These are phyloP conservation scores for Dicyrtoma fusca DNA, from an alignment of 2,888 invertebrate species.

Conservation along the genomic window DNA sequence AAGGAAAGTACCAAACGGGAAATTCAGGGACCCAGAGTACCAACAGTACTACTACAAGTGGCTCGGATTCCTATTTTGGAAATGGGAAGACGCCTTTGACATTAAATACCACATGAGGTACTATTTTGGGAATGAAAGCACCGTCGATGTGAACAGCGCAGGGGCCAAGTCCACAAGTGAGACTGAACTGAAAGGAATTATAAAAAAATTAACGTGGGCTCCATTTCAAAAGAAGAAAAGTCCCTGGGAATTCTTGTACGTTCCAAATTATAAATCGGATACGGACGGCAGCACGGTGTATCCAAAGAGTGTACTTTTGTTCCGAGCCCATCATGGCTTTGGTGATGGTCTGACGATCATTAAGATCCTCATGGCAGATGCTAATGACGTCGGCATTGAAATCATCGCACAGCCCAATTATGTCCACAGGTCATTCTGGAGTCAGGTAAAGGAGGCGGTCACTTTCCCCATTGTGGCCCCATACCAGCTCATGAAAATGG, in stretches of 20 bases:
- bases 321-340: constrained; percentile 52
- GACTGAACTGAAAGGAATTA: constrained; percentile 29
- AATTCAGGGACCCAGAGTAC: constrained; percentile 39
- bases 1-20: background rate
- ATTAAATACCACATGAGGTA: constrained; percentile 38
- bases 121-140: constrained; percentile 29
- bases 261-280: constrained; percentile 40
- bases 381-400: no score
- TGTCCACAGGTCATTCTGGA: no score
- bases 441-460: no score
- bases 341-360: no score
- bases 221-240: constrained; percentile 36
- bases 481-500: constrained; percentile 41
- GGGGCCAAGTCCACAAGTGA: no score
- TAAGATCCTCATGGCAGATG: no score
- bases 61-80: constrained; percentile 44
- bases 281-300: no score
- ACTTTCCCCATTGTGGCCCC: no score
- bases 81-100: constrained; percentile 39
- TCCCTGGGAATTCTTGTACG: constrained; percentile 46
- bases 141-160: background rate
- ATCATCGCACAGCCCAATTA: no score
- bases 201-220: constrained; percentile 41
- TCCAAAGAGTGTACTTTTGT: no score
- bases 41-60: constrained; percentile 38